Base-by-base conservation (phyloP, 2,888 invertebrate genomes). In the Scaptomyza tumidula region DNA sequence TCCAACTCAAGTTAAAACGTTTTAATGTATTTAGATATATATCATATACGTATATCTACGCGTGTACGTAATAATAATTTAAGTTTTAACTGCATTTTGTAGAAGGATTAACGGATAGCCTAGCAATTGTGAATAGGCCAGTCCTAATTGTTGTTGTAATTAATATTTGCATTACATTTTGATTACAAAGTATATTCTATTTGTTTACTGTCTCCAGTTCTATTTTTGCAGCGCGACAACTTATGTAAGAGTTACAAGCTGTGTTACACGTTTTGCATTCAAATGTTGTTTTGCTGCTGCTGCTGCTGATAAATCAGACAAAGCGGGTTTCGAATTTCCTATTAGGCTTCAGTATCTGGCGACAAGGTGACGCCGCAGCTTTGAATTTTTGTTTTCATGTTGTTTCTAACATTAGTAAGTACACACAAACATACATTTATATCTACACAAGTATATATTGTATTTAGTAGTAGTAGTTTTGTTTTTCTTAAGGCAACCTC, bases 231-330 rank as follows among this genome's bases (percentile, higher is more conserved):
- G 39, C 37, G 33, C 53, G 43, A 24, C 49, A 62, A 69, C 75
- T 86, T 86, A 84, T 83, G 78, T 82, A 88, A 84, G 78, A 66
- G 57, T 73, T 61, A 80, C 72, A 80, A 82, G 16, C 63, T 70
- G 65, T 33, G 44, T 69, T 72, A 86, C 84, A 88, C 80, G 86
- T 80, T 84, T 88, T 67, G 80, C 78, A 80, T 78, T 70, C 41
- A 64, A 75, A 78, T 80, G 27, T 11, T 27, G 39, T 6, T 16
- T 19, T 19, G 19, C 19, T 19, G 33, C 4, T 48, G 55, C 52
- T 56, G 56, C 16, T 61, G 43, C 57, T 71, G 71, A 80, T 84
- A 83, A 75, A 83, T 80, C 78, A 68, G 69, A 71, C 60, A 64
- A 80, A 75, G 64, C 78, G 39, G 78, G 82, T 78, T 80, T 82